Evolutionary conservation across 92 coral and sea anemone genomes (phyloP).

Genomic region (Epizoanthus fatuus): DNA sequence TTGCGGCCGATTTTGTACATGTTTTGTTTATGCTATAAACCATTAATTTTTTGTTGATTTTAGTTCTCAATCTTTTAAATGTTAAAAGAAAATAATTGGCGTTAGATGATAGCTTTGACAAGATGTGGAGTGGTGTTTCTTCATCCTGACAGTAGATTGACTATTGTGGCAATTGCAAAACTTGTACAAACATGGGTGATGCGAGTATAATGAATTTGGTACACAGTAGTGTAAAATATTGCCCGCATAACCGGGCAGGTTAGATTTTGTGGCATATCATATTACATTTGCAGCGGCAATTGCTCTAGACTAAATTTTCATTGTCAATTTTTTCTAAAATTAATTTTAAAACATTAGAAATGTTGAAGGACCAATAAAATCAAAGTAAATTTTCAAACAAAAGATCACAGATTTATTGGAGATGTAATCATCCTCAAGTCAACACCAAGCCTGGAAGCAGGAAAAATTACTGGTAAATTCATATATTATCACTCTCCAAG

Average conservation of each 20-base stretch:
- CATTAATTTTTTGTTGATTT: background rate
- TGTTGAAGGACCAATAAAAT: background rate
- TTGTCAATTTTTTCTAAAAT: background rate
- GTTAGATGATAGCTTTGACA: conserved; percentile 1
- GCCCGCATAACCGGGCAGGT: background rate
- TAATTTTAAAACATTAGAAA: background rate
- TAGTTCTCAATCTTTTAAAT: conserved; percentile 12
- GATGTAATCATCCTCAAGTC: background rate
- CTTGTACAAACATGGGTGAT: conserved; percentile 9
- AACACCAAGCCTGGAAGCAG: background rate
- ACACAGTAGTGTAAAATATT: background rate
- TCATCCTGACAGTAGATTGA: background rate
- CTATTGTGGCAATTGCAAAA: background rate
- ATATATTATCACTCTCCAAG: background rate
- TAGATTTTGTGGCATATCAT: background rate
- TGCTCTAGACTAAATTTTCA: background rate
- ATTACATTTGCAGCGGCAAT: background rate
- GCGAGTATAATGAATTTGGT: background rate
- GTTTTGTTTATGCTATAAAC: background rate
- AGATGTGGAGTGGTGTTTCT: background rate
- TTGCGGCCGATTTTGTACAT: background rate
- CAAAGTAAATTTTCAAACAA: background rate
- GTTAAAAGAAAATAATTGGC: background rate
- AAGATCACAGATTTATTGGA: background rate
- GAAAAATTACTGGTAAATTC: background rate